Base-by-base conservation (phyloP, 1,140 invertebrate species). In the Paraescarpia echinospica region DNA sequence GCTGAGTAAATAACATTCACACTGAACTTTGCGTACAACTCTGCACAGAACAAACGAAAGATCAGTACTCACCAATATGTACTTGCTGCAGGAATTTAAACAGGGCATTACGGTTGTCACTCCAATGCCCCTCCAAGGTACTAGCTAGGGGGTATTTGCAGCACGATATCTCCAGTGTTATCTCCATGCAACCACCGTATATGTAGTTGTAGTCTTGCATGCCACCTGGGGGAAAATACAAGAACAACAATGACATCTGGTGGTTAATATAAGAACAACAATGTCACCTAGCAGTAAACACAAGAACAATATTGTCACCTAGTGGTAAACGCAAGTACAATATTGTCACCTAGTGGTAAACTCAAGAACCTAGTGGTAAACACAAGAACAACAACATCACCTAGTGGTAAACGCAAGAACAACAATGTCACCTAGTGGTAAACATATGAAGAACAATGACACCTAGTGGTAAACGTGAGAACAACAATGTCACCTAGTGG, bases 171-270 rank as follows among this genome's bases (percentile, higher is more conserved):
- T 99, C 99, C 89, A 99, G 96, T 0, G 99, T 99, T 31, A 99
- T 97, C 96, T 99, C 99, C 98, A 99, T 99, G 95, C 98, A 99
- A 91, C 99, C 99, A 94, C 98, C 98, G 97, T 98, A 98, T 34
- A 99, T 97, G 95, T 99, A 99, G 96, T 99, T 99, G 96, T 98
- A 99, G 95, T 99, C 99, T 96, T 99, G 99, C 99, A 99, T 99
- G 90, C 98, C 98, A 95, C 97, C 96, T 99, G 77, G 98, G 6
- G 18, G 91, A 14, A 35, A 48, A 35, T 91, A 77, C 59, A 77
- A 48, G 34, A 91, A 33, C 91, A 91, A 89, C n/a, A n/a, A n/a
- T n/a, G n/a, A n/a, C n/a, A n/a, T n/a, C n/a, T n/a, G n/a, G n/a
- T n/a, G n/a, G n/a, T 5, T 12, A 34, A 91, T 34, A 31, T 9